Base-by-base conservation (phyloP, 2,113 vertebrate species). In the Recurvirostra avosetta region DNA sequence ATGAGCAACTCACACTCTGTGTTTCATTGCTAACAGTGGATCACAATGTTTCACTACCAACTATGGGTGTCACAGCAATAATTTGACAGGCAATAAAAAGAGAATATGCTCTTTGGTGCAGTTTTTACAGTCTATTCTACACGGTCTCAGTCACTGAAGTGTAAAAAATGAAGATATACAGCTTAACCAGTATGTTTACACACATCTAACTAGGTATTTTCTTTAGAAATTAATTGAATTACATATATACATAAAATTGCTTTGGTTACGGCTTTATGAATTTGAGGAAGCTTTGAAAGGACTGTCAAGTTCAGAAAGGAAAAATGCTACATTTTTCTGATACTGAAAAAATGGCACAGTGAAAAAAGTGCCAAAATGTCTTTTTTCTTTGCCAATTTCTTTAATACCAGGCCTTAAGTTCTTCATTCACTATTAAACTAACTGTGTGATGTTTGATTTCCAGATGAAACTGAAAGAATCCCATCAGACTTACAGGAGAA, bases 11-110 rank as follows among this genome's bases (percentile, higher is more conserved):
- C 94, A 94, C 94, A 97, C 92, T 94, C 86, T 94, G 96, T 68
- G 77, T 93, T 96, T 91, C 91, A 25, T 78, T 90, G 90, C 97
- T 95, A 93, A 97, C 83, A 67, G 77, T 75, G 71, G 96, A 96
- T 97, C 89, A 95, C 97, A 97, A 65, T 97, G 96, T 98, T 98
- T 97, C 85, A 34, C 96, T 94, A 93, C 96, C 96, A 97, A 72
- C 97, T 94, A 96, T 86, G 95, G 96, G 96, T 92, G 90, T 97
- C 93, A 92, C 88, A 87, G 97, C 91, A 97, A 97, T 97, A 97
- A 98, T 98, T 94, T 98, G 98, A 98, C 98, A 98, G 96, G 96
- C 92, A 92, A 96, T 97, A 98, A 98, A 98, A 97, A 88, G 65
- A 94, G 96, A 98, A 96, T 90, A 96, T 95, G 94, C 88, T 97